These are phyloP conservation scores for Asarcornis scutulata DNA, from an alignment of 2,113 vertebrate genomes.

Conservation along the genomic window DNA sequence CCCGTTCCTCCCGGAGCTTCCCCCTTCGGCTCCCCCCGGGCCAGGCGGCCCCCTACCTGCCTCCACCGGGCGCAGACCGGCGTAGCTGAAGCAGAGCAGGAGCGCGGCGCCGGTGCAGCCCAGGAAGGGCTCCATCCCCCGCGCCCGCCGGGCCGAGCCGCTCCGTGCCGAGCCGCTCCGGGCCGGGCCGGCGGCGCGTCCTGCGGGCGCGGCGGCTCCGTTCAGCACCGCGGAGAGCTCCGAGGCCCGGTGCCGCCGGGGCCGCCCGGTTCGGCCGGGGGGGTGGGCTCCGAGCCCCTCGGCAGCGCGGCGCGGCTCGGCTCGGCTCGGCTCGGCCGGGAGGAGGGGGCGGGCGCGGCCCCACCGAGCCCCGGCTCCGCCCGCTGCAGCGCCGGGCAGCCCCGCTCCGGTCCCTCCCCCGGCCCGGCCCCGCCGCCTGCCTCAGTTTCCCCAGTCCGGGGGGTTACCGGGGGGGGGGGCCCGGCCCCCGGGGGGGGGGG, in stretches of 20 bases:
- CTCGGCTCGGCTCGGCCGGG: background rate
- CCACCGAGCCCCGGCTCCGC: constrained; percentile 26
- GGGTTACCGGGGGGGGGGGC: too few relatives aligned
- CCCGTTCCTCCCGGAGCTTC: too few relatives aligned
- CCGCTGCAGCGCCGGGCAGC: constrained; percentile 34
- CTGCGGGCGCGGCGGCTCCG: background rate
- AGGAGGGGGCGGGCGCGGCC: background rate
- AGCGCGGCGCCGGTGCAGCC: constrained; percentile 71
- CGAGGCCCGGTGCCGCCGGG: background rate
- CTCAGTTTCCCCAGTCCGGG: background rate
- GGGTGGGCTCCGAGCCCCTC: background rate
- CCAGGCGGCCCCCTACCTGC: constrained; percentile 73
- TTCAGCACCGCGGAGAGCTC: constrained; percentile 67
- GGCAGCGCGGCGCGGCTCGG: background rate
- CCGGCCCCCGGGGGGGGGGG: too few relatives aligned
- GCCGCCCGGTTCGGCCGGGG: background rate
- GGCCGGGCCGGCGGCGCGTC: background rate
- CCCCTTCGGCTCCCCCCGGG: background rate
- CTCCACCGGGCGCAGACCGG: constrained; percentile 75
- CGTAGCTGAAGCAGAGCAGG: constrained; percentile 75
- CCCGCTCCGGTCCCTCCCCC: constrained; percentile 13
- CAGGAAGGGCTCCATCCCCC: constrained; percentile 60
- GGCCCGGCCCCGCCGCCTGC: background rate
- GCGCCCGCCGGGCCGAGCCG: constrained; percentile 18
- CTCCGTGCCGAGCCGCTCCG: constrained; percentile 14